phyloP scores from a whole-genome alignment of 1,140 invertebrate genomes.

The Magallana angulata region DNA sequence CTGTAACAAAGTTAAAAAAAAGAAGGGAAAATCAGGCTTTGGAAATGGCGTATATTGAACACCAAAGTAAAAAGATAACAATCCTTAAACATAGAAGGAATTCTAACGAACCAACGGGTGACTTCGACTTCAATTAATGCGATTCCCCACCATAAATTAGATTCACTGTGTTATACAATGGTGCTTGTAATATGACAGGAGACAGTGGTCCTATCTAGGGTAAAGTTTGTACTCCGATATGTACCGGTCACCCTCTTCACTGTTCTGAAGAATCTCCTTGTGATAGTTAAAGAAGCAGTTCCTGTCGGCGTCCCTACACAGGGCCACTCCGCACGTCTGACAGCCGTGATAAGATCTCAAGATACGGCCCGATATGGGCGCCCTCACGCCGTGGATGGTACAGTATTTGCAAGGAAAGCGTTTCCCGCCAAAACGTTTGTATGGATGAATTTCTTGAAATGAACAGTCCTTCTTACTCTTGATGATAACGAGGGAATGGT shows the following conservation, averaged over 20 bases:
- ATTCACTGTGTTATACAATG: no score
- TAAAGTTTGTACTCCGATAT: background rate
- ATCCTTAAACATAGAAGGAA: no score
- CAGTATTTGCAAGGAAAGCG: background rate
- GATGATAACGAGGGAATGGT: background rate
- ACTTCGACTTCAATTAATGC: no score
- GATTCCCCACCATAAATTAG: no score
- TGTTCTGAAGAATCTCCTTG: background rate
- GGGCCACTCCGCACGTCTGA: background rate
- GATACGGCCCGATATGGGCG: background rate
- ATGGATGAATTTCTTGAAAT: background rate
- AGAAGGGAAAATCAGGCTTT: no score
- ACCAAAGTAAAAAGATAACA: no score
- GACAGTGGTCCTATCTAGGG: no score
- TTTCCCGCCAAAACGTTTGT: background rate
- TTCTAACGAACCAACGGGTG: no score
- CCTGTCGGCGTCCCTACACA: background rate
- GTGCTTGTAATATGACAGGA: no score
- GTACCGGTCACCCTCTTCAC: background rate
- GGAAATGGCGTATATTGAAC: no score
- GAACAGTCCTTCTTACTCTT: background rate
- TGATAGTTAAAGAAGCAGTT: slow-evolving; percentile 19
- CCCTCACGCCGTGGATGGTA: background rate
- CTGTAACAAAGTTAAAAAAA: no score
- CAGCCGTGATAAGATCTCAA: slow-evolving; percentile 15